phyloP scores from a whole-genome alignment of 2,888 invertebrate genomes.

The Luperina testacea region DNA sequence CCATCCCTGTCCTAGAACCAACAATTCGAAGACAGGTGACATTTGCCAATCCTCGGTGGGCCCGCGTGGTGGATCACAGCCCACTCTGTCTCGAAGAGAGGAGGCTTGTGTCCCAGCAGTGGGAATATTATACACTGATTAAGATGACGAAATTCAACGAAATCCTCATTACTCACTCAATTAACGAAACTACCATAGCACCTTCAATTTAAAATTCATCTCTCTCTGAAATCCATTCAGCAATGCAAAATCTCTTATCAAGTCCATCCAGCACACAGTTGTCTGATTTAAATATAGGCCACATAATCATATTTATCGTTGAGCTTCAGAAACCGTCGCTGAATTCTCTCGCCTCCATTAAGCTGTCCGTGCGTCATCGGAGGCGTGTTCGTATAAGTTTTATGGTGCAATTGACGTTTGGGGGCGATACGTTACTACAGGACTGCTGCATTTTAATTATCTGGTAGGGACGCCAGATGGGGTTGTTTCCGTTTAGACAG shows the following conservation, averaged over 20 bases:
- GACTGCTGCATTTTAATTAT: slow-evolving; percentile 65
- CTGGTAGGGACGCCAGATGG: slow-evolving; percentile 51
- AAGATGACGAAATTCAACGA: neutral
- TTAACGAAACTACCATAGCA: neutral
- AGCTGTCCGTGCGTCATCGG: slow-evolving; percentile 85
- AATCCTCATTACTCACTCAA: neutral
- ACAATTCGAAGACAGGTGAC: no score
- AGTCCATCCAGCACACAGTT: neutral
- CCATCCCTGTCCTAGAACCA: no score
- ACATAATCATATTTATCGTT: slow-evolving; percentile 40
- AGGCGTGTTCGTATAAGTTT: slow-evolving; percentile 83
- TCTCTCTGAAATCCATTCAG: neutral
- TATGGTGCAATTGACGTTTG: slow-evolving; percentile 78
- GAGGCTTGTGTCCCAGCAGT: no score
- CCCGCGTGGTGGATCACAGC: no score
- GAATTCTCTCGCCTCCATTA: slow-evolving; percentile 76
- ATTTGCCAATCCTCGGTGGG: no score
- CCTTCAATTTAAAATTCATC: neutral
- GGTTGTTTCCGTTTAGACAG: no score
- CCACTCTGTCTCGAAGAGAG: no score
- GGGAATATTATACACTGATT: no score
- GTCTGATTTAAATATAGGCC: slow-evolving; percentile 33
- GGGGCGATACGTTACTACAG: slow-evolving; percentile 59
- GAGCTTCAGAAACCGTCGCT: slow-evolving; percentile 44
- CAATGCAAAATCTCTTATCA: neutral